Evolutionary conservation across 2,888 invertebrate species (phyloP), one percentile per base, ranked within the genome.

Genomic region (Xestia sexstrigata): DNA sequence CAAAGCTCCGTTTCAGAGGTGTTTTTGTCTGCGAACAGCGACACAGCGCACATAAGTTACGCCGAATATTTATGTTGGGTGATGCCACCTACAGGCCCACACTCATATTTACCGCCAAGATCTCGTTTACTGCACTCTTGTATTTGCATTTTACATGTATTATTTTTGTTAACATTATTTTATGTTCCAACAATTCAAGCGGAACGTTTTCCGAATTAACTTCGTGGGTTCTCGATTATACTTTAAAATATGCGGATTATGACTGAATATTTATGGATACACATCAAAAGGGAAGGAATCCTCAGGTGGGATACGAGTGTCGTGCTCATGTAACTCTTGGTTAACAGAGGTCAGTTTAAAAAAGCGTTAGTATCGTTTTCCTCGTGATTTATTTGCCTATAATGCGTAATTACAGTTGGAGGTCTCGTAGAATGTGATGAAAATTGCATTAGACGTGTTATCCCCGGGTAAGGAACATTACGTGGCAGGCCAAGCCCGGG

Each of bases 1-100:
- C 95, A 95, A 94, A 95, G 92, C 94, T 93, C 93, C 91, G 92
- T 92, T 94, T 90, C 92, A 87, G 93, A 93, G 93, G 93, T 95
- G 95, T 94, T 95, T 95, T 95, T 95, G 94, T 93, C 91, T 91
- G 92, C 89, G 90, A 89, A 88, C 87, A 86, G 89, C 90, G 91
- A 91, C 92, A 91, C 89, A 85, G 91, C 90, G 93, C 91, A 92
- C 93, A 94, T 95, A 94, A 94, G 93, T 95, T 94, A 93, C 91
- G 89, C 88, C 90, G 93, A 93, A 94, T 89, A 95, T 95, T 95
- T 94, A 95, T 95, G 95, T 91, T 85, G 89, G 91, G 89, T 89
- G 92, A 91, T 93, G 94, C 94, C 94, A 94, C 92, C 90, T 91
- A 90, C 94, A 94, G 93, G 90, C 91, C 87, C 90, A 90, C 90